phyloP scores from a whole-genome alignment of 2,113 vertebrate species.

The Apodemus speciosus region DNA sequence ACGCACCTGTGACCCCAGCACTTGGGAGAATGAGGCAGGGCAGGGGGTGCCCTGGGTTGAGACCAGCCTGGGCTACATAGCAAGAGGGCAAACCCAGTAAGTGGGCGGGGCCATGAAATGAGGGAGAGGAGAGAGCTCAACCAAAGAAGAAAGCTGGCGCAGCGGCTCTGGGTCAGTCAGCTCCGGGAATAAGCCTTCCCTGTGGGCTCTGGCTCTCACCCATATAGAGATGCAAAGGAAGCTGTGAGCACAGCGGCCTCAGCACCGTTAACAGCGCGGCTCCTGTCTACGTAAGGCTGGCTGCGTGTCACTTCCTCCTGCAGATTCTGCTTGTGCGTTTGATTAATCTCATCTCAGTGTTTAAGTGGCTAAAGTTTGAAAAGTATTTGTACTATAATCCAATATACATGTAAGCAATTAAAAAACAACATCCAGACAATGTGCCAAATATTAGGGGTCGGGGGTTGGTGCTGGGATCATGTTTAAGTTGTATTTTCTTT shows the following conservation, averaged over 20 bases:
- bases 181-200: neutral
- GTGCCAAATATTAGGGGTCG: neutral
- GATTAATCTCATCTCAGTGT: neutral
- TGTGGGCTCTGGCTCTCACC: neutral
- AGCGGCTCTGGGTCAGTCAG: neutral
- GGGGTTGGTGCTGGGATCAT: neutral
- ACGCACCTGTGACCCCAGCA: neutral
- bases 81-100: neutral
- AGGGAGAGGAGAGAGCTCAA: neutral
- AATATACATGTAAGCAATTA: neutral
- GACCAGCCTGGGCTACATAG: neutral
- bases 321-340: neutral
- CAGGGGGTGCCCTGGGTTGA: neutral
- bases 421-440: conserved; percentile 36
- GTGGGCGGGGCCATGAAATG: neutral
- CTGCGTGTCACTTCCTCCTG: neutral
- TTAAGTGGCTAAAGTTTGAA: conserved; percentile 2
- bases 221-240: neutral
- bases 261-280: neutral
- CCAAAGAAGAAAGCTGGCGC: neutral
- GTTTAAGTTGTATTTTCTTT: neutral
- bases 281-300: neutral
- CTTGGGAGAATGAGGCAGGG: neutral
- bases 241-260: neutral
- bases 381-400: neutral